These are phyloP conservation scores for Cyclophora punctaria DNA, from an alignment of 2,888 invertebrate genomes.

Conservation along the genomic window DNA sequence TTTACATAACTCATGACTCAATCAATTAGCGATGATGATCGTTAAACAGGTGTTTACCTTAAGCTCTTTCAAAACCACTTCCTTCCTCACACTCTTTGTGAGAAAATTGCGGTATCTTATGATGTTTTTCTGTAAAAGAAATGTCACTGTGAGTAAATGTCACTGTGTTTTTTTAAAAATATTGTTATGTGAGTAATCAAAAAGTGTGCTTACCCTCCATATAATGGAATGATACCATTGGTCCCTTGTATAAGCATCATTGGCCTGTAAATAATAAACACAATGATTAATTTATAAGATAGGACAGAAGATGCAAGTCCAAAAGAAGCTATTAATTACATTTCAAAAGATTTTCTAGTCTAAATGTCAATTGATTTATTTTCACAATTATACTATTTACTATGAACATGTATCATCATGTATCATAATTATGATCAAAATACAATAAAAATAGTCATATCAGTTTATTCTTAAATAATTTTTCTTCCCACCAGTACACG, in stretches of 20 bases:
- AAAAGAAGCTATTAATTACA: no score
- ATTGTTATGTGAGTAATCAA: no score
- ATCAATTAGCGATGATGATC: neutral
- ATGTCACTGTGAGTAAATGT: no score
- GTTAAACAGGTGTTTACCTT: slow-evolving; percentile 68
- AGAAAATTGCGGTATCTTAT: slow-evolving; percentile 83
- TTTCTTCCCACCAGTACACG: no score
- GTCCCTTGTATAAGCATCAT: slow-evolving; percentile 85
- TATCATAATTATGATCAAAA: neutral
- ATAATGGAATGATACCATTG: slow-evolving; percentile 88
- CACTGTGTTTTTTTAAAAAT: no score
- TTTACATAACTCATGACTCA: neutral
- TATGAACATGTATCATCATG: neutral
- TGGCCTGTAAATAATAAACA: slow-evolving; percentile 74
- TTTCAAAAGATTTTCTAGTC: no score
- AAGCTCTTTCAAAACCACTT: slow-evolving; percentile 83
- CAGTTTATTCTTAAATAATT: no score
- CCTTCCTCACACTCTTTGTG: slow-evolving; percentile 79
- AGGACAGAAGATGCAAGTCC: no score
- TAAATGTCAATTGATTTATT: no score
- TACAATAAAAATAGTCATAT: no score
- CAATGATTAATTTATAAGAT: neutral
- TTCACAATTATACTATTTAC: no score
- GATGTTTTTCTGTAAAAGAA: slow-evolving; percentile 79
- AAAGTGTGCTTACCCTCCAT: slow-evolving; percentile 78